Percentiles rank a stretch among this genome's conserved stretches.
These are phyloP conservation scores for Rhabdornis inornatus DNA, from an alignment of 2,113 vertebrate species.

Conservation along the genomic window DNA sequence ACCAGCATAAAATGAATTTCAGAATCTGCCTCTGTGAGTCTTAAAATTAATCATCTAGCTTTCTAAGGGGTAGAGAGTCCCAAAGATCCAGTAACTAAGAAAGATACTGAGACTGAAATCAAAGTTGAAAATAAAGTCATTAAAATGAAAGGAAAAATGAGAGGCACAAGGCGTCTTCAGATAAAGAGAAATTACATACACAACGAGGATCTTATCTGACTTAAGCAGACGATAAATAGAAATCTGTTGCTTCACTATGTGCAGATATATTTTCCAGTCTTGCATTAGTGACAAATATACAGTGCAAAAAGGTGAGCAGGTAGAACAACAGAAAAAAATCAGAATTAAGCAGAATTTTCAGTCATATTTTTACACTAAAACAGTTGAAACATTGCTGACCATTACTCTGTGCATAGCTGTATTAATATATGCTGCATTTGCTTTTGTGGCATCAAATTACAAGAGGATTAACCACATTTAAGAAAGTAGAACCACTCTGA, in stretches of 20 bases:
- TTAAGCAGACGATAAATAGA: conserved; percentile 47
- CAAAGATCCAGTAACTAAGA: conserved; percentile 42
- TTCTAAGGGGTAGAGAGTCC: neutral
- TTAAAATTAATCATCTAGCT: conserved; percentile 18
- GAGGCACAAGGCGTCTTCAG: conserved; percentile 2
- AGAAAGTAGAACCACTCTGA: neutral
- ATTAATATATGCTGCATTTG: neutral
- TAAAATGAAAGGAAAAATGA: conserved; percentile 50
- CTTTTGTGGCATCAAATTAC: neutral
- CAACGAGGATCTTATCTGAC: conserved; percentile 55
- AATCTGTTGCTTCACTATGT: neutral
- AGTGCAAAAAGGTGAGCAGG: neutral
- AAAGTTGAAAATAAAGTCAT: conserved; percentile 65
- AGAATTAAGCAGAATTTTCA: neutral
- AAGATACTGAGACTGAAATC: conserved; percentile 52
- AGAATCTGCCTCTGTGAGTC: neutral
- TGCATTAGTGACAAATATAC: neutral
- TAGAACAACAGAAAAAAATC: neutral
- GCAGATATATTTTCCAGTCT: neutral
- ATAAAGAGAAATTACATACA: conserved; percentile 53
- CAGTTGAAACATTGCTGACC: neutral
- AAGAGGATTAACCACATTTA: neutral
- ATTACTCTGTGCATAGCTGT: neutral
- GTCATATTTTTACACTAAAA: neutral
- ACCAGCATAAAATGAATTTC: conserved; percentile 4